These are phyloP conservation scores for Rhinolophus ferrumequinum DNA, from an alignment of 2,113 vertebrate species.

Conservation along the genomic window DNA sequence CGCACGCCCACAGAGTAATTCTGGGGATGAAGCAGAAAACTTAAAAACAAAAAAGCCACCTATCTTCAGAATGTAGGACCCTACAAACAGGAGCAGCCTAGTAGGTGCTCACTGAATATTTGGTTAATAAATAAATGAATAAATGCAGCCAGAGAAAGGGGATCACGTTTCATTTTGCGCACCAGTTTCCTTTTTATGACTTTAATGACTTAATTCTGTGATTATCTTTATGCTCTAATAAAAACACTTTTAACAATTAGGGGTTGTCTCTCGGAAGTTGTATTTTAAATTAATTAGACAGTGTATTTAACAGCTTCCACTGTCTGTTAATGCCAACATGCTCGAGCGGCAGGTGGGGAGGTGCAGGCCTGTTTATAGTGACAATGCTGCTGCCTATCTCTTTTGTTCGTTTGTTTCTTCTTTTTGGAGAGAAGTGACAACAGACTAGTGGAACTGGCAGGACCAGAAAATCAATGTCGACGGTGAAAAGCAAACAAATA, in stretches of 20 bases:
- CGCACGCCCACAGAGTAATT: background rate
- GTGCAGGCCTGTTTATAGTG: background rate
- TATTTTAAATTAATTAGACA: constrained; percentile 75
- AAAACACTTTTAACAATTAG: constrained; percentile 65
- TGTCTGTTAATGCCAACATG: background rate
- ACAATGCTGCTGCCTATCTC: background rate
- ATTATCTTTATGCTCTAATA: constrained; percentile 75
- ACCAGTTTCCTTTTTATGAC: constrained; percentile 56
- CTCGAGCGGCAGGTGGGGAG: background rate
- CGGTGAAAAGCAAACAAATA: background rate
- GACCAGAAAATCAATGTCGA: background rate
- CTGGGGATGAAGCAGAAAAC: background rate
- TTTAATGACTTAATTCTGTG: constrained; percentile 66
- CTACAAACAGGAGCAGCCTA: background rate
- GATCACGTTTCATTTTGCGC: background rate
- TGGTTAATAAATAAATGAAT: constrained; percentile 26
- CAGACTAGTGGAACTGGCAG: background rate
- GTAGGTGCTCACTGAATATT: background rate
- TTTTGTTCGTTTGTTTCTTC: background rate
- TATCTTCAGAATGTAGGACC: background rate
- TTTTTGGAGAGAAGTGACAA: background rate
- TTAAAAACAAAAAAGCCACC: background rate
- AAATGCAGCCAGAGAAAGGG: background rate
- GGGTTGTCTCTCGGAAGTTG: constrained; percentile 66
- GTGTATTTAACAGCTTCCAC: constrained; percentile 61